Evolutionary conservation across 2,113 vertebrate genomes (phyloP).

Genomic region (Atherinomorus stipes): DNA sequence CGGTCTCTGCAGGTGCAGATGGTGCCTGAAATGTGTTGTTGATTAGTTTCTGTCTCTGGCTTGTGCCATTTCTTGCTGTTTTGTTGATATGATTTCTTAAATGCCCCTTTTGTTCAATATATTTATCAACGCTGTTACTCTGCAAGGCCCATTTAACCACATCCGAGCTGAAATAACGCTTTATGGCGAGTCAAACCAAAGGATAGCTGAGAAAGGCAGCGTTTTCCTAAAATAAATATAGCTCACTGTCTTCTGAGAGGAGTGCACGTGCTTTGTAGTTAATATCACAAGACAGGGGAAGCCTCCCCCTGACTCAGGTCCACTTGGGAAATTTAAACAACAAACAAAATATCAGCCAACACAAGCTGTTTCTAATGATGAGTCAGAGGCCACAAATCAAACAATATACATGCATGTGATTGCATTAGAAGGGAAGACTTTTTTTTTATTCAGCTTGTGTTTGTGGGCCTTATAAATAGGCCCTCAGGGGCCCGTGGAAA

Average conservation of each 20-base stretch:
- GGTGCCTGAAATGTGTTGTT: slow-evolving; percentile 45
- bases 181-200: not conserved
- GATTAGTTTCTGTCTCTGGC: slow-evolving; percentile 34
- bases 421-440: slow-evolving; percentile 27
- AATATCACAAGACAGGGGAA: slow-evolving; percentile 48
- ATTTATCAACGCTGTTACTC: slow-evolving; percentile 1
- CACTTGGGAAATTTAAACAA: slow-evolving; percentile 75
- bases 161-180: slow-evolving; percentile 4
- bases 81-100: not conserved
- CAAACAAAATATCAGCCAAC: slow-evolving; percentile 70
- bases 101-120: slow-evolving; percentile 1
- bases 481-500: slow-evolving; percentile 47
- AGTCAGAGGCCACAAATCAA: slow-evolving; percentile 59
- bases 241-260: slow-evolving; percentile 35
- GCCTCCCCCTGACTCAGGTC: slow-evolving; percentile 65
- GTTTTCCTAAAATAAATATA: not conserved
- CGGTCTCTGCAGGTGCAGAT: slow-evolving; percentile 66
- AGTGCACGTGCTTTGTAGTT: slow-evolving; percentile 32
- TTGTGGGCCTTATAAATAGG: slow-evolving; percentile 46
- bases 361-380: slow-evolving; percentile 63
- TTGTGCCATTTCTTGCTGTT: slow-evolving; percentile 9
- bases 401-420: slow-evolving; percentile 38
- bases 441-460: slow-evolving; percentile 35
- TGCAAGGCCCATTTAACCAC: not conserved
- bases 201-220: slow-evolving; percentile 13